phyloP scores from a whole-genome alignment of 1,140 invertebrate genomes.

The Aporrectodea caliginosa region DNA sequence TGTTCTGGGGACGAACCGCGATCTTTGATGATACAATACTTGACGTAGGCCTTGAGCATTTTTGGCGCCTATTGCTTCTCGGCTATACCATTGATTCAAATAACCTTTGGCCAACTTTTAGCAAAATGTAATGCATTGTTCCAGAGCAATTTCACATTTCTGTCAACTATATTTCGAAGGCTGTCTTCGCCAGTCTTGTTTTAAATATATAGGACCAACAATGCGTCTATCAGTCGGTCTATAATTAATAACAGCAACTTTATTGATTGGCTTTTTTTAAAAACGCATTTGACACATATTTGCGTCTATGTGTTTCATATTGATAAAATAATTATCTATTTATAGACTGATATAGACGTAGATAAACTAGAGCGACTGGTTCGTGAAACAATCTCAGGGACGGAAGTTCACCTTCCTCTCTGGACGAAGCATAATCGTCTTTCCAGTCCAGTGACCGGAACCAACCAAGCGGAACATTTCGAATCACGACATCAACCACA shows the following conservation, averaged over 20 bases:
- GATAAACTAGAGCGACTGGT: background rate
- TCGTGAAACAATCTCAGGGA: background rate
- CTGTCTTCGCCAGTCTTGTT: background rate
- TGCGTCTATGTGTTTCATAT: background rate
- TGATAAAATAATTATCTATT: background rate
- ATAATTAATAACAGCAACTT: background rate
- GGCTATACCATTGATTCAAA: no score
- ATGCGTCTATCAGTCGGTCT: background rate
- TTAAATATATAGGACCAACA: background rate
- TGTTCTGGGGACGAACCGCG: no score
- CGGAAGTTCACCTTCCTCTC: background rate
- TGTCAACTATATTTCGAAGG: background rate
- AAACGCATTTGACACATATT: background rate
- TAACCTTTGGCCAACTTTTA: no score
- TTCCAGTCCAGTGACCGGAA: no score
- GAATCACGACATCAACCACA: background rate
- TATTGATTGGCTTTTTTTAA: no score
- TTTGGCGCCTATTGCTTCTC: no score
- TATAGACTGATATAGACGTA: background rate
- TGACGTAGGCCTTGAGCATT: no score
- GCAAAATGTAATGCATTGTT: no score
- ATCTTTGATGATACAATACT: no score
- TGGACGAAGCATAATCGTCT: background rate
- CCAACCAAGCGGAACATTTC: background rate
- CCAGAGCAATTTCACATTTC: no score